Percentiles rank a stretch among this genome's conserved stretches.
These are phyloP conservation scores for Triplophysa yarkandensis DNA, from an alignment of 2,797 vertebrate genomes.

Conservation along the genomic window DNA sequence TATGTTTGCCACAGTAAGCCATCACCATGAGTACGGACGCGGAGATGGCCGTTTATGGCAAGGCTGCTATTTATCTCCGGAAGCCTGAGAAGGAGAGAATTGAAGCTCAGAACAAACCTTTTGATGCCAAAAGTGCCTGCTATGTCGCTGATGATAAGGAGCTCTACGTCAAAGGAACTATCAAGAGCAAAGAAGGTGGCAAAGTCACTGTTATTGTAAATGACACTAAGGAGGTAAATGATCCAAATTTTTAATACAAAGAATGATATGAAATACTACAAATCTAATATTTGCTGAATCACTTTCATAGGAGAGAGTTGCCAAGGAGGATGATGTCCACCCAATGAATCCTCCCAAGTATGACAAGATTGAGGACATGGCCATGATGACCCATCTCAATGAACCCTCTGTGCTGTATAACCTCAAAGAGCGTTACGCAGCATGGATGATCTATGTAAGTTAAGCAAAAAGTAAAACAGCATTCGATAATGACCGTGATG, in stretches of 20 bases:
- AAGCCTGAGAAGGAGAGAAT: slow-evolving; percentile 76
- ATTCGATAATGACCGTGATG: neutral
- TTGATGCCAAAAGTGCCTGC: slow-evolving; percentile 77
- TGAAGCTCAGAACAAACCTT: slow-evolving; percentile 77
- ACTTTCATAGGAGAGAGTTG: neutral
- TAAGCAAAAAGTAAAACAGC: neutral
- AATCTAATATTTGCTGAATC: neutral
- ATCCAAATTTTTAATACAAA: neutral
- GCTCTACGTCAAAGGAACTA: slow-evolving; percentile 74
- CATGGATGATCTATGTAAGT: neutral
- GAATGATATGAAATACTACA: neutral
- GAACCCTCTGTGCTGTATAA: neutral
- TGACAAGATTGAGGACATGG: slow-evolving; percentile 1
- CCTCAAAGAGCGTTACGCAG: neutral
- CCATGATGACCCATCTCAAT: slow-evolving; percentile 4
- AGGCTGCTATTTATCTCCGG: slow-evolving; percentile 70
- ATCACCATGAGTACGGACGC: slow-evolving; percentile 75
- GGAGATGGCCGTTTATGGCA: slow-evolving; percentile 73
- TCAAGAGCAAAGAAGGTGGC: slow-evolving; percentile 71
- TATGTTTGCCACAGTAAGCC: slow-evolving; percentile 39
- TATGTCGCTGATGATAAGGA: slow-evolving; percentile 70
- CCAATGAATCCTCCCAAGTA: slow-evolving; percentile 1
- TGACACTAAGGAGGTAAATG: slow-evolving; percentile 17
- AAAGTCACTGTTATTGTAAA: slow-evolving; percentile 66
- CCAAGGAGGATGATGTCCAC: neutral